phyloP scores from a whole-genome alignment of 2,797 vertebrate genomes.

The Eremophila alpestris region DNA sequence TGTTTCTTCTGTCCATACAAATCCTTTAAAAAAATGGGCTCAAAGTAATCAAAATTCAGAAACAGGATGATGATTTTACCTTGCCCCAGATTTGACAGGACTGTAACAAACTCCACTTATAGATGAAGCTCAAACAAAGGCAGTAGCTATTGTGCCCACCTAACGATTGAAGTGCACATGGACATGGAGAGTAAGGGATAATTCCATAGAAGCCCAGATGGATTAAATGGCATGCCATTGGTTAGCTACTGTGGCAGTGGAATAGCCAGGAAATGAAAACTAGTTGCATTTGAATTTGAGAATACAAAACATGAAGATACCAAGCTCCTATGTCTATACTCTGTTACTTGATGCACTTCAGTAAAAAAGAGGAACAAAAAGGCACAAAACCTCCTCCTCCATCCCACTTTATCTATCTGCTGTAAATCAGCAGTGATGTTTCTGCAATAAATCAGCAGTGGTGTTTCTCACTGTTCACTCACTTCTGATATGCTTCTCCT shows the following conservation, averaged over 20 bases:
- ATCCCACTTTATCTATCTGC: not conserved
- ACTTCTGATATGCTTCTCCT: not conserved
- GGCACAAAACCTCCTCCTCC: accelerated
- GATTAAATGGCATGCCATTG: not conserved
- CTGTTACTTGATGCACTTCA: not conserved
- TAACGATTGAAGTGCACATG: not conserved
- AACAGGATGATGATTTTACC: not conserved
- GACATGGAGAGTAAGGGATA: not conserved
- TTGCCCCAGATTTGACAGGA: not conserved
- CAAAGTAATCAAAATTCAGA: not conserved
- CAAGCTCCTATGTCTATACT: not conserved
- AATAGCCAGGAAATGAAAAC: not conserved
- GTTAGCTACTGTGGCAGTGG: not conserved
- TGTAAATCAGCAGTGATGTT: not conserved
- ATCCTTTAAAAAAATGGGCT: not conserved
- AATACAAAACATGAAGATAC: not conserved
- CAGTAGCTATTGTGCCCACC: not conserved
- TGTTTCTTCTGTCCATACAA: not conserved
- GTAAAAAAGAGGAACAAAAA: not conserved
- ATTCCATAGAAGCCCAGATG: not conserved
- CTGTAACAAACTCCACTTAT: not conserved
- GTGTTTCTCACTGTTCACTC: not conserved
- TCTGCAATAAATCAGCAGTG: not conserved
- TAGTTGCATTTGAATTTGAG: not conserved
- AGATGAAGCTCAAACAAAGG: not conserved